Conservation (phyloP, 2,888 invertebrate genomes). For the Ichneumon xanthorius region DNA sequence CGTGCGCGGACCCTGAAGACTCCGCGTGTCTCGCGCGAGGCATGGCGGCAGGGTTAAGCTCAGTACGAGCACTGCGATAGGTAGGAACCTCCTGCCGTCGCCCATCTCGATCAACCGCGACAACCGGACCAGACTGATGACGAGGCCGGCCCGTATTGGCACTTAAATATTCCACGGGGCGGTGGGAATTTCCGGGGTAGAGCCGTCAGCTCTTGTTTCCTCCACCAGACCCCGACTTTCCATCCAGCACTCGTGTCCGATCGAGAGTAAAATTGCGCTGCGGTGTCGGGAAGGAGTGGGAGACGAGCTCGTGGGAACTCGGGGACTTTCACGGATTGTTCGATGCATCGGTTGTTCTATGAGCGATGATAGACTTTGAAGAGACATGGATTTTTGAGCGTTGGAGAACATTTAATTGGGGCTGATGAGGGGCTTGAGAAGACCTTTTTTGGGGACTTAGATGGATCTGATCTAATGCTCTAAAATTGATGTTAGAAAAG, state of each 20-base stretch:
- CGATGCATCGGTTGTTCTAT: conserved; percentile 36
- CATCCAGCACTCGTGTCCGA: conserved; percentile 37
- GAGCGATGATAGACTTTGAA: conserved; percentile 8
- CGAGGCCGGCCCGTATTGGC: conserved; percentile 67
- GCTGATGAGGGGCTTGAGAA: neutral
- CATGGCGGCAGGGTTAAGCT: conserved; percentile 66
- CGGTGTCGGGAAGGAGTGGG: conserved; percentile 11
- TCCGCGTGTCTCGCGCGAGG: conserved; percentile 71
- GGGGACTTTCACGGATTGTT: conserved; percentile 59
- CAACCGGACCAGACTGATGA: conserved; percentile 78
- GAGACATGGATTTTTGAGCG: neutral
- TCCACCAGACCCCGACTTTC: conserved; percentile 56
- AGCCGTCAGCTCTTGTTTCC: conserved; percentile 30
- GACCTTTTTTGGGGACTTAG: neutral
- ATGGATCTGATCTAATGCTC: neutral
- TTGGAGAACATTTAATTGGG: neutral
- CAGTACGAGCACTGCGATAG: conserved; percentile 61
- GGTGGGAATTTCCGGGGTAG: conserved; percentile 45
- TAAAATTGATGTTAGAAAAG: neutral
- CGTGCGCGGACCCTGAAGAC: conserved; percentile 8
- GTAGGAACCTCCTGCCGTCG: conserved; percentile 56
- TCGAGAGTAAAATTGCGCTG: conserved; percentile 52
- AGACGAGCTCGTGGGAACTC: conserved; percentile 15
- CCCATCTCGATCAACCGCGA: conserved; percentile 73
- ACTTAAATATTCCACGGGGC: conserved; percentile 78